Percentiles rank a stretch among this genome's conserved stretches.
phyloP scores from a whole-genome alignment of 2,888 invertebrate genomes.

The Rhagonycha fulva region DNA sequence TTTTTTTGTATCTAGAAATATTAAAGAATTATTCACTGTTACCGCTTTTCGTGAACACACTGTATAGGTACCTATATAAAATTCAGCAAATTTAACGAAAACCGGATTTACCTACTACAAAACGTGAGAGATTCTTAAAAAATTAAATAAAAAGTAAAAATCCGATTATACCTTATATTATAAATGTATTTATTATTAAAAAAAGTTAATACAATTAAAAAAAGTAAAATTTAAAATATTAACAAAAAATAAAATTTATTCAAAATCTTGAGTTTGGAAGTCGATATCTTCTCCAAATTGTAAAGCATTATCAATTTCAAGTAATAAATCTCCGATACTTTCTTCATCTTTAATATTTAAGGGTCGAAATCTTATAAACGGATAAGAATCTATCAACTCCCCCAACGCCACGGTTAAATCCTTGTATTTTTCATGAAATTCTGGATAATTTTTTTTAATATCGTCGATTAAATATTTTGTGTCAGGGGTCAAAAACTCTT shows the following conservation, averaged over 20 bases:
- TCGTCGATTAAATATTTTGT: background rate
- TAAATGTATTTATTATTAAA: too few species aligned
- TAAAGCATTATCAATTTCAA: constrained; percentile 92
- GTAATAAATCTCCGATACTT: constrained; percentile 81
- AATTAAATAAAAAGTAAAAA: too few species aligned
- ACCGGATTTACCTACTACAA: too few species aligned
- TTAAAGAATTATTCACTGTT: too few species aligned
- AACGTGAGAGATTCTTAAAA: too few species aligned
- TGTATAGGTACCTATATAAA: too few species aligned
- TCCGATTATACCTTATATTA: too few species aligned
- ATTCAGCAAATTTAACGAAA: too few species aligned
- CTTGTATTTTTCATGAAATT: constrained; percentile 81
- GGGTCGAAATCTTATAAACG: constrained; percentile 90
- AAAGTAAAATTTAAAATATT: background rate
- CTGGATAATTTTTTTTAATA: constrained; percentile 51
- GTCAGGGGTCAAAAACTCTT: constrained; percentile 88
- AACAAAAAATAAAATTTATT: background rate
- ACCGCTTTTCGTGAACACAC: too few species aligned
- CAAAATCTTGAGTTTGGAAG: background rate
- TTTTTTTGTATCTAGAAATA: too few species aligned
- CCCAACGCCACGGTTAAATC: constrained; percentile 87
- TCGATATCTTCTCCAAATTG: constrained; percentile 95
- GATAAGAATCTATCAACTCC: constrained; percentile 87
- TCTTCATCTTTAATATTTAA: constrained; percentile 91
- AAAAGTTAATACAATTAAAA: background rate